Percentiles rank a stretch among this genome's conserved stretches.
These are phyloP conservation scores for Xiphophorus birchmanni DNA, from an alignment of 2,797 vertebrate species.

Conservation along the genomic window DNA sequence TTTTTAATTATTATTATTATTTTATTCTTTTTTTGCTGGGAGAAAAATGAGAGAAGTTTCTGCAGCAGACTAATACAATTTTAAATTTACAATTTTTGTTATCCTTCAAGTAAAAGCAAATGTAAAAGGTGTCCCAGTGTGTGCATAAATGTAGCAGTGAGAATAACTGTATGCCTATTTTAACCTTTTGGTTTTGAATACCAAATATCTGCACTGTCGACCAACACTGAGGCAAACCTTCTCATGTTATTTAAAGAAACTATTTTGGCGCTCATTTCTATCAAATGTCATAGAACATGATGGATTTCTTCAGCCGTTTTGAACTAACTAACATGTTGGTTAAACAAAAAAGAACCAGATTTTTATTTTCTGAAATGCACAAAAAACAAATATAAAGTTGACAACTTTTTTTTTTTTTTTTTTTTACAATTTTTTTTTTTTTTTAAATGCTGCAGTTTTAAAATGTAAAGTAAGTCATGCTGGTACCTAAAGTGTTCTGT, in stretches of 20 bases:
- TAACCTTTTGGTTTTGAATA: neutral
- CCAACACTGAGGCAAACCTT: neutral
- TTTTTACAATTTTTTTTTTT: neutral
- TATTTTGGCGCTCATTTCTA: neutral
- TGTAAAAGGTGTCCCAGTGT: neutral
- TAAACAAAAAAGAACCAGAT: neutral
- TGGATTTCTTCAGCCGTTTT: too few relatives aligned
- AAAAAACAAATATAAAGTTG: too few relatives aligned
- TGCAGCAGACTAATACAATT: neutral
- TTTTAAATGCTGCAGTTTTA: neutral
- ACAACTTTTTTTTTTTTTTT: too few relatives aligned
- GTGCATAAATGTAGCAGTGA: too few relatives aligned
- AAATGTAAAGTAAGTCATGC: neutral
- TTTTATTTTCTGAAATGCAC: too few relatives aligned
- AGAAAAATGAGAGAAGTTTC: neutral
- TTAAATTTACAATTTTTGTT: neutral
- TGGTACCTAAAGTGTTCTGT: neutral
- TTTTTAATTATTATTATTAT: neutral
- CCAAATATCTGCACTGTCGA: too few relatives aligned
- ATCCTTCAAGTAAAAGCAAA: neutral
- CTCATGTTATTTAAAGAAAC: neutral
- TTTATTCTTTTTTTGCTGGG: too few relatives aligned
- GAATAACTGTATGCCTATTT: neutral
- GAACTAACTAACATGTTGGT: neutral
- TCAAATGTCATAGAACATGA: neutral